Percentiles rank a stretch among this genome's conserved stretches.
phyloP scores from a whole-genome alignment of 1,140 invertebrate genomes.

The Temnothorax nylanderi region DNA sequence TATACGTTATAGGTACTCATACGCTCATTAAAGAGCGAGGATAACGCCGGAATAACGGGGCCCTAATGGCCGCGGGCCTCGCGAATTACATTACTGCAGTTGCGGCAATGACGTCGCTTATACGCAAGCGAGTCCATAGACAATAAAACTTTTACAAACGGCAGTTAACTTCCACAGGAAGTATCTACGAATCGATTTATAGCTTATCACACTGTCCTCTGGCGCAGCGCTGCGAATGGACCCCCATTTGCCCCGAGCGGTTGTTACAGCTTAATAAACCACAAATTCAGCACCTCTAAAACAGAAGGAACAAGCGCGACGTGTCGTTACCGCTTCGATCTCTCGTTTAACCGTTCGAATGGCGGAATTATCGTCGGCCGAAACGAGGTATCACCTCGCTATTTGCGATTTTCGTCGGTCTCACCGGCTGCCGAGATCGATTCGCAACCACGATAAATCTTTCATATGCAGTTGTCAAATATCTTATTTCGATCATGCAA shows the following conservation, averaged over 20 bases:
- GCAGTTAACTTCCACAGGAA: slow-evolving; percentile 55
- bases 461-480: neutral
- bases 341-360: slow-evolving; percentile 25
- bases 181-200: slow-evolving; percentile 56
- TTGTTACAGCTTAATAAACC: slow-evolving; percentile 49
- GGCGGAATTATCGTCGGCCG: neutral
- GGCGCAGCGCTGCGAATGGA: neutral
- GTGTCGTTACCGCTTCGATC: slow-evolving; percentile 5
- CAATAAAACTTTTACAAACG: slow-evolving; percentile 55
- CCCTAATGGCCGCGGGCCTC: slow-evolving; percentile 33
- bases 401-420: neutral
- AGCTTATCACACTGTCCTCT: slow-evolving; percentile 40
- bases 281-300: slow-evolving; percentile 10
- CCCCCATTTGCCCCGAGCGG: neutral
- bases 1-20: neutral
- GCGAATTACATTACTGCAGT: slow-evolving; percentile 52
- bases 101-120: slow-evolving; percentile 36
- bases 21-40: slow-evolving; percentile 30
- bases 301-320: neutral
- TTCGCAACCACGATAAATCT: neutral
- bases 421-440: neutral
- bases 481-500: slow-evolving; percentile 5
- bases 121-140: slow-evolving; percentile 26
- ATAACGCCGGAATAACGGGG: slow-evolving; percentile 43
- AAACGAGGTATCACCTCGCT: neutral